Percentiles rank a stretch among this genome's conserved stretches.
Evolutionary conservation across 1,140 invertebrate species (phyloP).

Genomic region (Diorhabda elongata): DNA sequence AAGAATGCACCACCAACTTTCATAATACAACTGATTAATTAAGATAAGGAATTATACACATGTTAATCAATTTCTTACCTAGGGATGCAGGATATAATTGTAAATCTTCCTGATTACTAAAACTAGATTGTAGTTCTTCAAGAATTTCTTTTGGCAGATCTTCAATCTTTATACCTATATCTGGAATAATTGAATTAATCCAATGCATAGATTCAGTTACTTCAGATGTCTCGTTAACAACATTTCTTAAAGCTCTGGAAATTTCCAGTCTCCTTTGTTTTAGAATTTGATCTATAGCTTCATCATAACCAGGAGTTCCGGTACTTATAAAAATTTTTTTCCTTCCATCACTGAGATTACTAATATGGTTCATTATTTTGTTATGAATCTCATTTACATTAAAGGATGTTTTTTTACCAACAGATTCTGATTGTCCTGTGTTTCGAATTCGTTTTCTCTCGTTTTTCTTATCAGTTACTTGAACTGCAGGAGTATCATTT

Average conservation of each 20-base stretch:
- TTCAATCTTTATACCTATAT: slow-evolving; percentile 41
- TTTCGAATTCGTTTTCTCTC: no score
- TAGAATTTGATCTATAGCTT: slow-evolving; percentile 36
- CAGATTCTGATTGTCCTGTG: no score
- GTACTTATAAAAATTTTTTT: slow-evolving; percentile 39
- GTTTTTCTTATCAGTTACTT: no score
- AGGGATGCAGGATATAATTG: no score
- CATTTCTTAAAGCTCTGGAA: slow-evolving; percentile 35
- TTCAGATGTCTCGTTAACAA: slow-evolving; percentile 25
- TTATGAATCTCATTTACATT: slow-evolving; percentile 34
- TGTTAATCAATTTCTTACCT: no score
- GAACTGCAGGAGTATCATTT: no score
- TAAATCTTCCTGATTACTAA: slow-evolving; percentile 14
- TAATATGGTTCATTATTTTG: slow-evolving; percentile 40
- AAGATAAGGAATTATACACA: no score
- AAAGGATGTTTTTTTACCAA: neutral
- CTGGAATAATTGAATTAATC: slow-evolving; percentile 39
- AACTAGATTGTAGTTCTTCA: slow-evolving; percentile 32
- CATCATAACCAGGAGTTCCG: slow-evolving; percentile 33
- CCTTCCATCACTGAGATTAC: slow-evolving; percentile 35
- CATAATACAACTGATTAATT: no score
- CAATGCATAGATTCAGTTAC: slow-evolving; percentile 22
- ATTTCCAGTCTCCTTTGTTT: slow-evolving; percentile 39
- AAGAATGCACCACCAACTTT: no score
- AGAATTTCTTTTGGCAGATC: slow-evolving; percentile 38